These are phyloP conservation scores for Bedellia somnulentella DNA, from an alignment of 2,888 invertebrate species.

Conservation along the genomic window DNA sequence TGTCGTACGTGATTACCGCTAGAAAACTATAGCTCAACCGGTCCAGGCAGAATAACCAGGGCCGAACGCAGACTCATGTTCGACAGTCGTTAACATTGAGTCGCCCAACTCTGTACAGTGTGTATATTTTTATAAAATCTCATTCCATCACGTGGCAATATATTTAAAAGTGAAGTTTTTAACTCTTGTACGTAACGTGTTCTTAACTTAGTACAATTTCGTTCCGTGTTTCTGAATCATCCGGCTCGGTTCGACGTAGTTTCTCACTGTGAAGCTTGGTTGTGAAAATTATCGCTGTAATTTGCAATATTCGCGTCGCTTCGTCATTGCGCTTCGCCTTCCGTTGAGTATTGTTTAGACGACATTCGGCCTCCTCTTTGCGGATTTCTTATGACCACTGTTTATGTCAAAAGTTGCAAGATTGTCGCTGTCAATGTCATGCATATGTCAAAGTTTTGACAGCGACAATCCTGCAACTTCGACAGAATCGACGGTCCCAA, in stretches of 20 bases:
- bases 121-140: conserved; percentile 59
- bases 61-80: conserved; percentile 13
- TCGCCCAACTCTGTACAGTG: conserved; percentile 54
- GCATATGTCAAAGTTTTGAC: too few relatives aligned
- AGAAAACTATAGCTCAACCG: conserved; percentile 5
- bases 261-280: conserved; percentile 23
- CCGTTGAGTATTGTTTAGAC: too few relatives aligned
- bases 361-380: too few relatives aligned
- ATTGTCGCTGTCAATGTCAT: too few relatives aligned
- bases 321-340: too few relatives aligned
- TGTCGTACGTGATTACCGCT: not conserved
- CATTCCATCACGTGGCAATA: conserved; percentile 54
- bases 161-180: conserved; percentile 28
- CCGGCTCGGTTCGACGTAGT: not conserved
- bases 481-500: too few relatives aligned
- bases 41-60: conserved; percentile 3
- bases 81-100: conserved; percentile 31
- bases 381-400: too few relatives aligned
- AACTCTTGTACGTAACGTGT: conserved; percentile 29
- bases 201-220: conserved; percentile 48
- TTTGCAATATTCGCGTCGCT: too few relatives aligned
- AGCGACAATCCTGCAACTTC: too few relatives aligned
- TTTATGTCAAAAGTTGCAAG: too few relatives aligned
- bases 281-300: too few relatives aligned
- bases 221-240: conserved; percentile 2